phyloP scores from a whole-genome alignment of 2,888 invertebrate species.

The Steromphala cineraria region DNA sequence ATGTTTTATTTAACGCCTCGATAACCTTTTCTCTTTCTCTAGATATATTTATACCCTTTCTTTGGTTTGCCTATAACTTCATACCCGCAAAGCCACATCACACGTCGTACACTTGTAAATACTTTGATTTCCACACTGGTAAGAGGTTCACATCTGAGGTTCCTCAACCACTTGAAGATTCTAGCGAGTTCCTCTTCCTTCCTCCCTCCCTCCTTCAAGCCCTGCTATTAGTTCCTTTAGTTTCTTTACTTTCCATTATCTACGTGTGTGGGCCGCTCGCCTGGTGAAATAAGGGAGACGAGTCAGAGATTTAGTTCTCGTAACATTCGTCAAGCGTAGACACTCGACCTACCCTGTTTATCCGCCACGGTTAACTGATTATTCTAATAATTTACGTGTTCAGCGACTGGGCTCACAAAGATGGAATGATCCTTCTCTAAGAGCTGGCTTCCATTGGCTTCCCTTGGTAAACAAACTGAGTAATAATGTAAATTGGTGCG shows the following conservation, averaged over 20 bases:
- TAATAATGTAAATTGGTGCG: background rate
- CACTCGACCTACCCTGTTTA: background rate
- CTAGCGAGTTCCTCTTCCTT: background rate
- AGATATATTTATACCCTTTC: too few relatives aligned
- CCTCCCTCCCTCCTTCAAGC: background rate
- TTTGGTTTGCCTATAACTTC: too few relatives aligned
- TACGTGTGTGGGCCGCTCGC: slow-evolving; percentile 1
- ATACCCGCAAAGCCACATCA: too few relatives aligned
- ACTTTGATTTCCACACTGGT: too few relatives aligned
- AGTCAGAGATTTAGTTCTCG: background rate
- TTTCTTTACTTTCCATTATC: slow-evolving; percentile 7
- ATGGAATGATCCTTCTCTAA: too few relatives aligned
- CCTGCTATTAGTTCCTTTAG: background rate
- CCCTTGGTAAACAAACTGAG: background rate
- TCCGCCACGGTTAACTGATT: background rate
- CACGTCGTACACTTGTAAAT: too few relatives aligned
- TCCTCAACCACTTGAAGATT: too few relatives aligned
- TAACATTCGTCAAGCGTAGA: slow-evolving; percentile 2
- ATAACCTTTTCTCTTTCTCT: too few relatives aligned
- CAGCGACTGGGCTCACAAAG: too few relatives aligned
- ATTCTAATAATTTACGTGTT: background rate
- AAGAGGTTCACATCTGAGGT: too few relatives aligned
- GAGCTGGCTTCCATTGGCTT: background rate
- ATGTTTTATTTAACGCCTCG: too few relatives aligned
- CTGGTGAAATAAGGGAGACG: background rate